phyloP scores from a whole-genome alignment of 1,140 invertebrate species.

The Solen grandis region DNA sequence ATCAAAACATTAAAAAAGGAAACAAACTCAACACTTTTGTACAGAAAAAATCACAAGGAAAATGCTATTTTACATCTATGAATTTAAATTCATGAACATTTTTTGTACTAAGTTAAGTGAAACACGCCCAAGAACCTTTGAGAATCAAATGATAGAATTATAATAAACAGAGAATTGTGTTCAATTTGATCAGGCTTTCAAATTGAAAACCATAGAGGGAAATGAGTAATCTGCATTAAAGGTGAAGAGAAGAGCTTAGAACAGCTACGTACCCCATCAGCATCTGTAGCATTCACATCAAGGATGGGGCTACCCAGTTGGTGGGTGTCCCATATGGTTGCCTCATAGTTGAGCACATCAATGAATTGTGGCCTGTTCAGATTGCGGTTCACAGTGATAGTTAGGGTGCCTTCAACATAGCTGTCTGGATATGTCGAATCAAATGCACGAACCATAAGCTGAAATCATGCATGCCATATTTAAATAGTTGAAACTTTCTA shows the following conservation, averaged over 20 bases:
- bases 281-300: slow-evolving; percentile 37
- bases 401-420: slow-evolving; percentile 77
- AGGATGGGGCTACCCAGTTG: slow-evolving; percentile 17
- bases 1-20: no score
- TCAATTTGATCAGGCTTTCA: no score
- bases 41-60: no score
- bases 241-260: neutral
- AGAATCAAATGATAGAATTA: no score
- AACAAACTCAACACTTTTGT: no score
- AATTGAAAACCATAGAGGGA: no score
- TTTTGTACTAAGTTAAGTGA: no score
- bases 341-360: slow-evolving; percentile 87
- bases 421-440: slow-evolving; percentile 92
- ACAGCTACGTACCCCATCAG: slow-evolving; percentile 15
- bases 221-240: neutral
- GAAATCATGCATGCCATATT: slow-evolving; percentile 22
- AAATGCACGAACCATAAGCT: slow-evolving; percentile 90
- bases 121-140: no score
- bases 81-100: no score
- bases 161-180: no score
- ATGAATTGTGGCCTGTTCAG: slow-evolving; percentile 22
- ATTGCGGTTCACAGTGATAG: slow-evolving; percentile 54
- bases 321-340: slow-evolving; percentile 86
- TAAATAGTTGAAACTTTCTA: no score
- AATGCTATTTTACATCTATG: no score